A percentile compares a stretch with the other conserved stretches of the same genome.
Evolutionary conservation across 2,888 invertebrate species (phyloP).

Genomic region (Eilema griseolum): DNA sequence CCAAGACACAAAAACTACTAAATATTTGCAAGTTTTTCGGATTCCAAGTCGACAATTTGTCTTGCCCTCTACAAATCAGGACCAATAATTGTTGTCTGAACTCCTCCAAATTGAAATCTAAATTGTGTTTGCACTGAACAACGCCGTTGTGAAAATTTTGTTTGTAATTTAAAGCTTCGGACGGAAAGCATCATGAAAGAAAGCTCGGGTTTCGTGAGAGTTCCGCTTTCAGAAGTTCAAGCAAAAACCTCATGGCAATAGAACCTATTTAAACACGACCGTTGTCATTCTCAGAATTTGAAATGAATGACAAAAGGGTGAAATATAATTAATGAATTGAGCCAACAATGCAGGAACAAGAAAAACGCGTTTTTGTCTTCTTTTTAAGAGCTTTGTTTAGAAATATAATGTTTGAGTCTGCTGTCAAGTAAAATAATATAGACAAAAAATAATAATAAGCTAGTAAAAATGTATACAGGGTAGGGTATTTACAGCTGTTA

Average conservation of each 20-base stretch:
- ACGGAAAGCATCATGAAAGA: background rate
- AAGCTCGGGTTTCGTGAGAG: background rate
- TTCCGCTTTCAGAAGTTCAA: background rate
- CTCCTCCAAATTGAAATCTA: conserved; percentile 34
- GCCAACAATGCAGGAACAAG: background rate
- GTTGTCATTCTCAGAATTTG: background rate
- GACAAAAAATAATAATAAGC: background rate
- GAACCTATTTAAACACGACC: background rate
- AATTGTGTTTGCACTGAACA: conserved; percentile 40
- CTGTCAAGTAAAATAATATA: background rate
- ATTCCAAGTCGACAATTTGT: conserved; percentile 29
- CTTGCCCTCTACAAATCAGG: conserved; percentile 35
- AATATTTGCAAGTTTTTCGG: conserved; percentile 17
- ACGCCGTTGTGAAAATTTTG: conserved; percentile 27
- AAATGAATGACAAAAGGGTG: conserved; percentile 3
- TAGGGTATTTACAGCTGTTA: too few species aligned
- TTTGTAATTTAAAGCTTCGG: background rate
- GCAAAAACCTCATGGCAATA: background rate
- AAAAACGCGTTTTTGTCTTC: background rate
- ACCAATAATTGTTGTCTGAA: conserved; percentile 36
- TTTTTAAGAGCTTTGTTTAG: background rate
- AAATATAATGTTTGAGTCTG: background rate
- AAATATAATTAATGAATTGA: conserved; percentile 1
- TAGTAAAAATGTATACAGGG: too few species aligned
- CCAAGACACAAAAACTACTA: background rate